Base-by-base conservation (phyloP, 2,888 invertebrate species). In the Cantharis flavilabris region DNA sequence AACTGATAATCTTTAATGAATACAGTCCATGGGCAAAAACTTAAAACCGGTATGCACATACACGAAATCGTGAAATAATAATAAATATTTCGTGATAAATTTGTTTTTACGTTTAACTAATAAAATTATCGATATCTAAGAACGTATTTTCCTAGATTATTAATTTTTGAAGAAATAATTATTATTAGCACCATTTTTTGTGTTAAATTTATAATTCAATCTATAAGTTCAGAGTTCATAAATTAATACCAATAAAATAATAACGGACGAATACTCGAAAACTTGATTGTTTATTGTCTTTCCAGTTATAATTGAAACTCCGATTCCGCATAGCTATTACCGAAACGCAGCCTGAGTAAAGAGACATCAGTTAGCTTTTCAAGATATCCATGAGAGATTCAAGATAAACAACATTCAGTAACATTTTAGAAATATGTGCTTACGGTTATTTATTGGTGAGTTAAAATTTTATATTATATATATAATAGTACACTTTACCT, bases 311-410 rank as follows among this genome's bases (percentile, higher is more conserved):
- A 62, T 30, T 71, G 72, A 71, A 71, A 65, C 70, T 76, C 72
- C 77, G 69, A 74, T 77, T 69, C 74, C 23, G 26, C 74, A 69
- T 26, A 74, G 62, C 23, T 70, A 18, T 77, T 74, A 70, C 65
- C 23, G 23, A 49, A 74, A 72, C 77, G 77, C 62, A 74, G 20
- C 71, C 74, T 26, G 49, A 11, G 69, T 26, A 74, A 62, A 70
- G 62, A 74, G 74, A 72, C 77, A 49, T 49, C 49, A 49, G n/a
- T 49, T 49, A n/a, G n/a, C n/a, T 49, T 33, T 49, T 49, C 49
- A 73, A 64, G 23, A 73, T 76, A 76, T 73, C 71, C 49, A 49
- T 49, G 49, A 49, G 49, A 49, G 13, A 49, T 49, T 49, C 49
- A 49, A 49, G 49, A 49, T 49, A 49, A 49, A 49, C 49, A 49